Evolutionary conservation across 1,140 invertebrate species (phyloP).

Genomic region (Cotesia chilonis): DNA sequence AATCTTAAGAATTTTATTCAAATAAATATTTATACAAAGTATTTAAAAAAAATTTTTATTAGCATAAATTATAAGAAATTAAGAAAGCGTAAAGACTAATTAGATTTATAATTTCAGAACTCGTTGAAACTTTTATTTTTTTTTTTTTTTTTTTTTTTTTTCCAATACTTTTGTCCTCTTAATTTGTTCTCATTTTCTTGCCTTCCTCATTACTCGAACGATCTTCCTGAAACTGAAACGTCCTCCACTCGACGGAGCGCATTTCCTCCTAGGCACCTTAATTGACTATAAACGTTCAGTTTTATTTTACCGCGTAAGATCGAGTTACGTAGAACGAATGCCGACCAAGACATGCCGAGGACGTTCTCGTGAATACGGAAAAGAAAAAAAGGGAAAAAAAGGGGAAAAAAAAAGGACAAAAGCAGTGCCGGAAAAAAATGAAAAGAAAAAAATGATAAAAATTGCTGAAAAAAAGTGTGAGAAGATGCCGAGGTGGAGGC

Average conservation of each 20-base stretch:
- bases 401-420: conserved; percentile 12
- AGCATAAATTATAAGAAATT: conserved; percentile 4
- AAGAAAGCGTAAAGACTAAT: conserved; percentile 5
- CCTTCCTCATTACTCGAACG: background rate
- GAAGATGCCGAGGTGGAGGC: background rate
- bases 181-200: conserved; percentile 13
- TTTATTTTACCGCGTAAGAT: conserved; percentile 45
- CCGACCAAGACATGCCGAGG: background rate
- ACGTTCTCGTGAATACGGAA: background rate
- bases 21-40: too few species aligned
- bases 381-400: background rate
- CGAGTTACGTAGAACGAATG: background rate
- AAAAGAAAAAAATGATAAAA: background rate
- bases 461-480: conserved; percentile 17
- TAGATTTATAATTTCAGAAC: background rate
- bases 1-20: too few species aligned
- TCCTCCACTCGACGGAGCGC: conserved; percentile 38
- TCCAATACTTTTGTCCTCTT: background rate
- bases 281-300: conserved; percentile 57
- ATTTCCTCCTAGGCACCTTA: conserved; percentile 48
- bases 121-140: background rate
- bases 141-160: background rate
- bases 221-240: conserved; percentile 14
- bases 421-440: background rate
- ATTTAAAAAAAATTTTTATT: too few species aligned